These are phyloP conservation scores for Drosophila demipolita DNA, from an alignment of 2,888 invertebrate species.

Conservation along the genomic window DNA sequence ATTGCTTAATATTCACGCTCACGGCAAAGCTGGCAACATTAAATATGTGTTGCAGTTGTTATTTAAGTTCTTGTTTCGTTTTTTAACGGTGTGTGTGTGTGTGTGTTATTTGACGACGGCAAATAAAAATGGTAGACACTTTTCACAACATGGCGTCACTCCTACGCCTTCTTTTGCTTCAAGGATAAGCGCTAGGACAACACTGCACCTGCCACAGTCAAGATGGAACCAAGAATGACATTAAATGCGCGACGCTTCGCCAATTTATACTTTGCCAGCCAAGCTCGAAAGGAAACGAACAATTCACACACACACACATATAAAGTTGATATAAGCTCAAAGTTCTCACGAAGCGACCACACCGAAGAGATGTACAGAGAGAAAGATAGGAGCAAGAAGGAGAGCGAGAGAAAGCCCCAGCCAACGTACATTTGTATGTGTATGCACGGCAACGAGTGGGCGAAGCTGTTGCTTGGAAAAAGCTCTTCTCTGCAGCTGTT, in stretches of 20 bases:
- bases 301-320: neutral
- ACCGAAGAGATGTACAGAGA: neutral
- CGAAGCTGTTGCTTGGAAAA: conserved; percentile 52
- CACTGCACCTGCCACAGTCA: conserved; percentile 57
- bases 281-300: conserved; percentile 31
- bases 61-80: conserved; percentile 25
- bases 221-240: conserved; percentile 71
- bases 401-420: neutral
- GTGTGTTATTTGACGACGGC: conserved; percentile 27
- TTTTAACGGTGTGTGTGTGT: conserved; percentile 6
- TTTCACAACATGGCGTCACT: conserved; percentile 79
- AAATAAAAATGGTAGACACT: conserved; percentile 69
- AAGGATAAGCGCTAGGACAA: conserved; percentile 39
- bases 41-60: conserved; percentile 37
- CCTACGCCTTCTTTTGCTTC: conserved; percentile 59
- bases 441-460: conserved; percentile 28
- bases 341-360: conserved; percentile 9
- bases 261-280: conserved; percentile 57
- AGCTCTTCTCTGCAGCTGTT: conserved; percentile 38
- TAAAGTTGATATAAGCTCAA: neutral
- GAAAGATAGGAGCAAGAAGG: neutral
- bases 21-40: conserved; percentile 8
- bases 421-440: conserved; percentile 1
- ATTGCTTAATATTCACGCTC: conserved; percentile 2
- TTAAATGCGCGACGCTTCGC: conserved; percentile 45